A percentile compares a stretch with the other conserved stretches of the same genome.
These are phyloP conservation scores for Leptinotarsa haldemani DNA, from an alignment of 2,888 invertebrate genomes.

Conservation along the genomic window DNA sequence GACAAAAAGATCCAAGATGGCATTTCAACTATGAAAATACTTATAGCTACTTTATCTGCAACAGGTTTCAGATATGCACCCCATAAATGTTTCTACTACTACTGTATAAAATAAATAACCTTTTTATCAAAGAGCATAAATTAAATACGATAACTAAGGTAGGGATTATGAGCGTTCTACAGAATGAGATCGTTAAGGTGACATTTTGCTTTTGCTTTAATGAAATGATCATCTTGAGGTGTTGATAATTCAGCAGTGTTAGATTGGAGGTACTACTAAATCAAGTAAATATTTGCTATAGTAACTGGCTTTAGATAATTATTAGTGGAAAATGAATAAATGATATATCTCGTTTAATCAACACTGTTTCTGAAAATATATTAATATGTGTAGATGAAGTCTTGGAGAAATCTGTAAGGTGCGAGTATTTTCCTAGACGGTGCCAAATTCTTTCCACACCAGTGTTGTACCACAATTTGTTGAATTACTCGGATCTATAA, in stretches of 20 bases:
- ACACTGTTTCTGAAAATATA: too few species aligned
- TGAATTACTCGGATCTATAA: too few species aligned
- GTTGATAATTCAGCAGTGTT: neutral
- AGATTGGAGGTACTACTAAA: neutral
- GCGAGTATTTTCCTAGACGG: too few species aligned
- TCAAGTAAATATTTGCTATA: neutral
- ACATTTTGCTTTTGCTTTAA: slow-evolving; percentile 7
- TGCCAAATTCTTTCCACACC: too few species aligned
- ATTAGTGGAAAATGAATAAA: too few species aligned
- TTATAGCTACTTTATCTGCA: slow-evolving; percentile 33
- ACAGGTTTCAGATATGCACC: slow-evolving; percentile 38
- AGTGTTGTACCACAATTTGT: too few species aligned
- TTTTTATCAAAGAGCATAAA: slow-evolving; percentile 35
- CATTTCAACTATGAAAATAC: slow-evolving; percentile 33
- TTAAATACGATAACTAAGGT: slow-evolving; percentile 28
- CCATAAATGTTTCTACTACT: slow-evolving; percentile 33
- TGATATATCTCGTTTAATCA: too few species aligned
- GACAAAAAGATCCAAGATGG: slow-evolving; percentile 30
- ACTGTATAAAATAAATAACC: slow-evolving; percentile 29
- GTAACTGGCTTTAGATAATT: too few species aligned
- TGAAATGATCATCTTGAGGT: neutral
- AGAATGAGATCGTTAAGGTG: slow-evolving; percentile 19
- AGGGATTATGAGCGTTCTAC: slow-evolving; percentile 26
- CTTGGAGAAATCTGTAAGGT: too few species aligned
- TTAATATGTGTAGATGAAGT: too few species aligned